Base-by-base conservation (phyloP, 2,888 invertebrate species). In the Melanchra persicariae region DNA sequence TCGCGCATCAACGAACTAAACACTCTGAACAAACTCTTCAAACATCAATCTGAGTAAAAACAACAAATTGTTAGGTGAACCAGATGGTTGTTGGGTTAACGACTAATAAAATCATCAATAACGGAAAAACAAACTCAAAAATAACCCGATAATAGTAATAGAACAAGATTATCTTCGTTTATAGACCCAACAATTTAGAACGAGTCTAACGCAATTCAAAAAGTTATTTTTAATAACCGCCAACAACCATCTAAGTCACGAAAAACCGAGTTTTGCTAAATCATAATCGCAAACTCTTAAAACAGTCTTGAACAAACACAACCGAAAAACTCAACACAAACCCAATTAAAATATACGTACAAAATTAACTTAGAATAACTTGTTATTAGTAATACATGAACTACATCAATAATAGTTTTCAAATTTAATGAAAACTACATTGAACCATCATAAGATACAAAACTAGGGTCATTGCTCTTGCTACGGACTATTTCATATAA, bases 401-500 rank as follows among this genome's bases (percentile, higher is more conserved):
- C 37, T 70, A 85, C 74, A 88, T 89, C 93, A 95, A 94, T 91
- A 68, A 85, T 91, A 92, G 90, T 93, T 89, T 94, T 95, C 94
- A 92, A 88, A 68, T 70, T 82, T 54, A 85, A 89, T 91, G 93
- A 95, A 94, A 92, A 92, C 92, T 92, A 93, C 88, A 92, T 94
- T 94, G 93, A 92, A 74, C 72, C 74, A 70, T 76, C 80, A 81
- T 79, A 26, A 81, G 64, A 86, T 86, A 87, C 71, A 86, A 86
- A 87, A 84, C 76, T 84, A 82, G 70, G 72, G 54, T 58, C 59
- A 69, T 57, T 49, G 54, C 59, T 73, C 65, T 66, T 30, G 47
- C 63, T 64, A 68, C 15, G 52, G 65, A 62, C 52, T 63, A 81
- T 79, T 70, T 83, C 70, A 81, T 84, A 82, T 85, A 79, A 40